Percentiles rank a stretch among this genome's conserved stretches.
Evolutionary conservation across 2,888 invertebrate species (phyloP).

Genomic region (Amblyjoppa fuscipennis): DNA sequence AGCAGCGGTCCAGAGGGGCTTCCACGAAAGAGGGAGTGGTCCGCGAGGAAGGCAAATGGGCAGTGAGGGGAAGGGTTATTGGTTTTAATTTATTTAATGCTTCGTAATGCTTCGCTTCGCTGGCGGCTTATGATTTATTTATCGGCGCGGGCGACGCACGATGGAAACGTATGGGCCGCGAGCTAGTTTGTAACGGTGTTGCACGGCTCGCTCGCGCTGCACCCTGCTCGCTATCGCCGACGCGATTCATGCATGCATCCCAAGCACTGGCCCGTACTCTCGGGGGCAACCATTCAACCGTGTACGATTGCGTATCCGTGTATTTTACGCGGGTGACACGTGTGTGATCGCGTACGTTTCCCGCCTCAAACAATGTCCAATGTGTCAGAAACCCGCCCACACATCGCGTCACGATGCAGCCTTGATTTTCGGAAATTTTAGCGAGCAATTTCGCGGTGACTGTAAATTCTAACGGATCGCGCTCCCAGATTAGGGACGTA

Average conservation of each 20-base stretch:
- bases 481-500: background rate
- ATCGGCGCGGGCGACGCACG: slow-evolving; percentile 52
- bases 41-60: slow-evolving; percentile 44
- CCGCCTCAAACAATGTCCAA: slow-evolving; percentile 32
- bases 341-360: slow-evolving; percentile 36
- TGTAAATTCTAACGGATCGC: background rate
- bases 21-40: slow-evolving; percentile 18
- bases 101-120: slow-evolving; percentile 64
- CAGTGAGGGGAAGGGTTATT: slow-evolving; percentile 57
- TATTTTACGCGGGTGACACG: slow-evolving; percentile 6
- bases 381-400: slow-evolving; percentile 4
- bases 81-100: slow-evolving; percentile 72
- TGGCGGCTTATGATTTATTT: slow-evolving; percentile 68
- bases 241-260: slow-evolving; percentile 46
- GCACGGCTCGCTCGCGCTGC: slow-evolving; percentile 16
- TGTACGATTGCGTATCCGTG: slow-evolving; percentile 45
- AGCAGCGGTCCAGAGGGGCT: background rate
- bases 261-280: slow-evolving; percentile 37
- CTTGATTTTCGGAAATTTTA: slow-evolving; percentile 57
- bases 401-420: slow-evolving; percentile 35
- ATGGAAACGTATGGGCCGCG: slow-evolving; percentile 47
- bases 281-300: slow-evolving; percentile 29
- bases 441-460: slow-evolving; percentile 43
- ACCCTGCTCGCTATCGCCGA: slow-evolving; percentile 53
- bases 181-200: slow-evolving; percentile 30